Base-by-base conservation (phyloP, 1,140 invertebrate genomes). In the Formica selysi region DNA sequence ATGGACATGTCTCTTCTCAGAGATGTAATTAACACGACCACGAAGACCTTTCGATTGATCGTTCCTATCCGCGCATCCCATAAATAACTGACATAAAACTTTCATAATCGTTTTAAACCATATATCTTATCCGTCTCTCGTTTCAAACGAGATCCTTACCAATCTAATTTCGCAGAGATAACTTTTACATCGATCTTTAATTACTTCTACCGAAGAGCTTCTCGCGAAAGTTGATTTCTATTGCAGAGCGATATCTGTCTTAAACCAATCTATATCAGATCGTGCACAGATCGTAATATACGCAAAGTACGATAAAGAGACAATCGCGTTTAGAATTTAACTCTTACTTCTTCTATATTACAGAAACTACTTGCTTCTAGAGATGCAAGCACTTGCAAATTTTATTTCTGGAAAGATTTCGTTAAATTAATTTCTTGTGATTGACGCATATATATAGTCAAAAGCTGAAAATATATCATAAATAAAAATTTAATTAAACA, bases 1-100 rank as follows among this genome's bases (percentile, higher is more conserved):
- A 32, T 11, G 2, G 10, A 65, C 2, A 11, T 26, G n/a, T n/a
- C 2, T n/a, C 2, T 51, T 54, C 67, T 51, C 44, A 6, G 8
- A 79, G n/a, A 41, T 54, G 13, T 54, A 54, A 80, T 68, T 78
- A 48, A 64, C 62, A 16, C 3, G 6, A 65, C 11, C 4, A 32
- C 10, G 29, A 59, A 76, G 32, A 29, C n/a, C 22, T 76, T 32
- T 11, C 36, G 6, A 80, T 22, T 80, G 32, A 65, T 79, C 44
- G 16, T 32, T 29, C 32, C n/a, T 29, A 32, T 32, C 16, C 16
- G 16, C 1, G 10, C 3, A 6, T 38, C 36, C 29, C 22, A 8
- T n/a, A 57, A 80, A 65, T 51, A 67, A 80, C 32, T 71, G 8
- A 80, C 22, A 26, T 70, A 8, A 54, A 57, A 57, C 22, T 70